Percentiles rank a stretch among this genome's conserved stretches.
Evolutionary conservation across 1,140 invertebrate species (phyloP).

Genomic region (Dendroctonus ponderosae): DNA sequence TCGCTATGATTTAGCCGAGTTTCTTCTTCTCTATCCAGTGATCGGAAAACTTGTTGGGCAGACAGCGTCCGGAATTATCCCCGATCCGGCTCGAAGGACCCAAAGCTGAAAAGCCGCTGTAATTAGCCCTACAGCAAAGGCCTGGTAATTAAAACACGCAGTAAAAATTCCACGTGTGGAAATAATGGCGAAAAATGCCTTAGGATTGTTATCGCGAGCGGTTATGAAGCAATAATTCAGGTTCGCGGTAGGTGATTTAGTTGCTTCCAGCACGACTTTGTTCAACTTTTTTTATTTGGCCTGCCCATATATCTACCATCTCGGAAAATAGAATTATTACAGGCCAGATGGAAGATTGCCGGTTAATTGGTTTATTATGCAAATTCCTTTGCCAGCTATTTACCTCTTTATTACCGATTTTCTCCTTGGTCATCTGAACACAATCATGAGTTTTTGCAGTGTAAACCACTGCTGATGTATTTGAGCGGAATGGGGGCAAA

Average conservation of each 20-base stretch:
- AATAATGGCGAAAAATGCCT: constrained; percentile 11
- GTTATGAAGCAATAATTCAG: constrained; percentile 30
- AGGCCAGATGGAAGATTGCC: constrained; percentile 20
- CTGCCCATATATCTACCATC: constrained; percentile 16
- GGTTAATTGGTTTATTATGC: constrained; percentile 20
- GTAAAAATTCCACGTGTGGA: no score
- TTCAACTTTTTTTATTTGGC: constrained; percentile 7
- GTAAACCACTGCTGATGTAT: no score
- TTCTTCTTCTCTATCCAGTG: no score
- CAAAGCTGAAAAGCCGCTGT: no score
- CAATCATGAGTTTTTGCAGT: no score
- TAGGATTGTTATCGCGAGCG: constrained; percentile 18
- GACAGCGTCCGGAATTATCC: no score
- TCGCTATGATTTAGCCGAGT: no score
- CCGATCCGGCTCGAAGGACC: no score
- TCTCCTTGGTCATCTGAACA: no score
- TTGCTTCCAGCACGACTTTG: constrained; percentile 21
- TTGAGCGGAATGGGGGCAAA: background rate
- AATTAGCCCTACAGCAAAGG: no score
- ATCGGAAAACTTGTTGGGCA: no score
- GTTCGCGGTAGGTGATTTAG: constrained; percentile 20
- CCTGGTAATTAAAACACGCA: no score
- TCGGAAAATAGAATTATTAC: constrained; percentile 25
- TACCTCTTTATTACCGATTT: constrained; percentile 9
- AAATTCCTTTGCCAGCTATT: constrained; percentile 10